These are phyloP conservation scores for Delphinus delphis DNA, from an alignment of 2,113 vertebrate species.

Conservation along the genomic window DNA sequence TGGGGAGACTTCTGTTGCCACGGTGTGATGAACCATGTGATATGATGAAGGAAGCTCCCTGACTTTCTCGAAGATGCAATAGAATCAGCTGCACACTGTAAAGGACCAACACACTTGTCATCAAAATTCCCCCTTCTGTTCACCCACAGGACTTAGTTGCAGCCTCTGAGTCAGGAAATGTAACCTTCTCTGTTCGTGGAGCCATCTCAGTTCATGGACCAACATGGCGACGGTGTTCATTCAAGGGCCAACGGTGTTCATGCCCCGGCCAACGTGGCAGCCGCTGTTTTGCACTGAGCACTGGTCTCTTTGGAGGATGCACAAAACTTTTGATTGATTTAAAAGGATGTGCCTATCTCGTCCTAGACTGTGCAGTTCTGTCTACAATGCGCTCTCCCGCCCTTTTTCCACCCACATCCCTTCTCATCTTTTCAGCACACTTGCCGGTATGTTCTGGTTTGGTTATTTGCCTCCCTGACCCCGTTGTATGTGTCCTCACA, in stretches of 20 bases:
- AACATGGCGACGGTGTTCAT: accelerated
- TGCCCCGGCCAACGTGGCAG: accelerated
- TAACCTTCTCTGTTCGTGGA: not conserved
- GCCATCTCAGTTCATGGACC: not conserved
- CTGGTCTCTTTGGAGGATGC: not conserved
- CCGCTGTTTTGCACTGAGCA: not conserved
- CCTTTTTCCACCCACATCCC: too few relatives aligned
- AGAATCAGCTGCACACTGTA: accelerated
- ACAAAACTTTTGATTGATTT: not conserved
- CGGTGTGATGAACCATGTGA: accelerated
- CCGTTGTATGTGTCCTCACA: not conserved
- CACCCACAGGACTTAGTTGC: accelerated
- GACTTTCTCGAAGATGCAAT: accelerated
- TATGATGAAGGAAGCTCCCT: accelerated
- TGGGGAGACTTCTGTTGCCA: not conserved
- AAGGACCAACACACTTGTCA: too few relatives aligned
- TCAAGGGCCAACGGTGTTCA: accelerated
- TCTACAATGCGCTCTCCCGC: accelerated
- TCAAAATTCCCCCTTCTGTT: accelerated
- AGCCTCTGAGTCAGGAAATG: not conserved
- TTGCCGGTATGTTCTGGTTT: accelerated
- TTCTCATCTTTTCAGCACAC: accelerated
- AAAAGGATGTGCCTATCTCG: not conserved
- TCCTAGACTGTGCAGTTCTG: accelerated
- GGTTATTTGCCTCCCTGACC: not conserved